Evolutionary conservation across 2,113 vertebrate genomes (phyloP).

Genomic region (Crotalus viridis): DNA sequence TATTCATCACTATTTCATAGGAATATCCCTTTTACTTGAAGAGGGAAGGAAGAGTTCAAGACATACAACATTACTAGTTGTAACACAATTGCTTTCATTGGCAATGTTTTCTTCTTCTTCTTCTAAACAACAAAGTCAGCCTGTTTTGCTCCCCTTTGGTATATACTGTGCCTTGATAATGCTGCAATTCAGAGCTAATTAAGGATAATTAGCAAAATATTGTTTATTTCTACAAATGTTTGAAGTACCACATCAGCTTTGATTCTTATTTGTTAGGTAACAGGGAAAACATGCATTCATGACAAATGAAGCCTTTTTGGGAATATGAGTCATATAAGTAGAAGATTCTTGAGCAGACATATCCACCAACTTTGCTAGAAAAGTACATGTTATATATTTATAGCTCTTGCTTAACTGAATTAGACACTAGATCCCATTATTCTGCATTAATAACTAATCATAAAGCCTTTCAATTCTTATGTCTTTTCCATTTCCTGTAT

Average conservation of each 20-base stretch:
- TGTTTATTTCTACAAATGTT: slow-evolving; percentile 17
- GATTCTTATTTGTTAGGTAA: slow-evolving; percentile 3
- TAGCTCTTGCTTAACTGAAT: not conserved
- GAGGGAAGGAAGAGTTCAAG: not conserved
- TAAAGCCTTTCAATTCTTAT: not conserved
- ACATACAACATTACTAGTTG: not conserved
- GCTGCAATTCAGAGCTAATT: slow-evolving; percentile 19
- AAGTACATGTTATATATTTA: not conserved
- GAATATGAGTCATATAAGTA: not conserved
- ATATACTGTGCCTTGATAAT: slow-evolving; percentile 14
- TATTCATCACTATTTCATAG: too few relatives aligned
- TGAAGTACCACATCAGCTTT: slow-evolving; percentile 17
- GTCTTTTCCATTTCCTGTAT: not conserved
- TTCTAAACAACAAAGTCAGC: not conserved
- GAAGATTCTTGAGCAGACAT: not conserved
- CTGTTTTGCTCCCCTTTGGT: not conserved
- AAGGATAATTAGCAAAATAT: slow-evolving; percentile 26
- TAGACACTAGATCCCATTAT: not conserved
- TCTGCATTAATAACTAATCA: not conserved
- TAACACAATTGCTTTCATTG: not conserved
- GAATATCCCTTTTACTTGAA: not conserved
- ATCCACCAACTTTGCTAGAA: not conserved
- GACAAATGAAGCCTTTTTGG: not conserved
- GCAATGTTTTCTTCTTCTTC: not conserved
- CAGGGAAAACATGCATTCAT: not conserved